Base-by-base conservation (phyloP, 1,140 invertebrate species). In the Megathymus violae region DNA sequence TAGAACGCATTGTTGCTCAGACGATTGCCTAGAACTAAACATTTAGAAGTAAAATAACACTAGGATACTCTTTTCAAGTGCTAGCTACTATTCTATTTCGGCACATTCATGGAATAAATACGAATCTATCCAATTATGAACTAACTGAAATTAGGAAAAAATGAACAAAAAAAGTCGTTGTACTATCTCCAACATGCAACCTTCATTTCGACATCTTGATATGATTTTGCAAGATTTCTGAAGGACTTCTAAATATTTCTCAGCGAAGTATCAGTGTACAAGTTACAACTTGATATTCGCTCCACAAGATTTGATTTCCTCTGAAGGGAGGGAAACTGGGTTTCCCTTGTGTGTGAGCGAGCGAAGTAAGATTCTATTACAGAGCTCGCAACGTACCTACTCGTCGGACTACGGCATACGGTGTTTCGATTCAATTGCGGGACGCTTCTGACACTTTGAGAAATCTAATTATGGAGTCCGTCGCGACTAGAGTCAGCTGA, bases 271-370 rank as follows among this genome's bases (percentile, higher is more conserved):
- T 56, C 41, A 46, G 10, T 34, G 27, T 58, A 58, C 41, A 34
- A 36, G 46, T 14, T 47, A 60, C 41, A 58, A 56, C 46, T 64
- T 64, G 52, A 48, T 64, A 64, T 59, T 59, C 62, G 25, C 36
- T 52, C 16, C 46, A 38, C 38, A 44, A 64, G 62, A 64, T 64
- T 64, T 64, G 62, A 64, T 64, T 59, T 56, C 17, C 51, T 52
- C 43, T 54, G 58, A 56, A 34, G 62, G 62, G 51, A 59, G 52
- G 36, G n/a, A 44, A 58, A 58, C 41, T 58, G 52, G 44, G 46
- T 58, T 58, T 58, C 52, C 52, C 38, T 14, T 46, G 22, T 44
- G 34, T 58, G 38, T 41, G 6, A 10, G n/a, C n/a, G 17, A n/a
- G 41, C 13, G 41, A 44, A 19, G 41, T 27, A 44, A 22, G 25